Percentiles rank a stretch among this genome's conserved stretches.
Evolutionary conservation across 2,888 invertebrate genomes (phyloP).

Genomic region (Noctua comes): DNA sequence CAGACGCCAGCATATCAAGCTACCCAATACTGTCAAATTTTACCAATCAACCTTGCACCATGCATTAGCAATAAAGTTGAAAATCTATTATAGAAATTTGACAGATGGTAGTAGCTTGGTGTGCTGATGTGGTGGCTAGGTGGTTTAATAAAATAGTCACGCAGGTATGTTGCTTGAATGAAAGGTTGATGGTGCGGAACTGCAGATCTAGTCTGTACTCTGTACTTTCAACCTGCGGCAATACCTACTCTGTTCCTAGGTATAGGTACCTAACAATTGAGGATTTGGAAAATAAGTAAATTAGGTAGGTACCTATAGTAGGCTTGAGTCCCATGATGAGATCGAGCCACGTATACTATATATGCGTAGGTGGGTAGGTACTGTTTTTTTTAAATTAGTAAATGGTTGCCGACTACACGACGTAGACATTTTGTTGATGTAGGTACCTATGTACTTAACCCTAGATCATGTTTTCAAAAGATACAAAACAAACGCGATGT

Average conservation of each 20-base stretch:
- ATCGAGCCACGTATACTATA: background rate
- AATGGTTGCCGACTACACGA: background rate
- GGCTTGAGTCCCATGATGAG: background rate
- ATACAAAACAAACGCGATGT: conserved; percentile 3
- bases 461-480: background rate
- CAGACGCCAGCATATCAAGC: no score
- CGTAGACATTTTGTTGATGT: background rate
- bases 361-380: background rate
- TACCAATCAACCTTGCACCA: no score
- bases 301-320: background rate
- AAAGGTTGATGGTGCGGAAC: background rate
- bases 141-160: background rate
- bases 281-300: background rate
- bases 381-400: background rate
- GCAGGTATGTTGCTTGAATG: background rate
- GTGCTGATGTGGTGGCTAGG: background rate
- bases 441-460: background rate
- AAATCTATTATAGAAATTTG: no score
- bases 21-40: no score
- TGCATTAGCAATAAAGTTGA: no score
- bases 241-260: background rate
- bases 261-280: background rate
- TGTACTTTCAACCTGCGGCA: background rate
- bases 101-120: no score
- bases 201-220: background rate